Evolutionary conservation across 2,797 vertebrate species (phyloP).

Genomic region (Triplophysa yarkandensis): DNA sequence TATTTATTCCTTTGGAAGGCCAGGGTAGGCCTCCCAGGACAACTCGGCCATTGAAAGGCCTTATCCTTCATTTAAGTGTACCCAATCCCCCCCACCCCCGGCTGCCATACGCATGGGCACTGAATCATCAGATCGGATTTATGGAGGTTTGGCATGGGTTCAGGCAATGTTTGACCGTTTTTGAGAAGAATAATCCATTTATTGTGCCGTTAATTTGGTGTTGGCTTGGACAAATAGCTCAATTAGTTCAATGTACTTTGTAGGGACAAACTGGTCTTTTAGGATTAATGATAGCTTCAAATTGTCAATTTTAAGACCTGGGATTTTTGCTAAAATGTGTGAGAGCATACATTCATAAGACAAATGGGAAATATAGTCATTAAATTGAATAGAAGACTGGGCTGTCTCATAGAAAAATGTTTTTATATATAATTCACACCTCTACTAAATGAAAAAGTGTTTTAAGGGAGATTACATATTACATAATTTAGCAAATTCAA

Average conservation of each 20-base stretch:
- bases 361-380: not conserved
- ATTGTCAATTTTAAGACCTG: not conserved
- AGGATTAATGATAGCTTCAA: not conserved
- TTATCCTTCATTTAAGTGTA: constrained; percentile 34
- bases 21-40: constrained; percentile 57
- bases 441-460: not conserved
- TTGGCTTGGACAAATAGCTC: constrained; percentile 41
- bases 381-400: constrained; percentile 10
- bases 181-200: constrained; percentile 18
- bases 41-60: constrained; percentile 44
- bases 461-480: not conserved
- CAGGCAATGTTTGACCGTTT: constrained; percentile 11
- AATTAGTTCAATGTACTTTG: constrained; percentile 39
- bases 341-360: not conserved
- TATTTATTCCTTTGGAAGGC: constrained; percentile 71
- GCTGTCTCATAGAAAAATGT: not conserved
- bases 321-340: not conserved
- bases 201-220: constrained; percentile 31
- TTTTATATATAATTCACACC: not conserved
- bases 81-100: not conserved
- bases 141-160: constrained; percentile 20
- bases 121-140: constrained; percentile 14
- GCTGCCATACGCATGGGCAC: constrained; percentile 19
- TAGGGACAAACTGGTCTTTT: constrained; percentile 20
- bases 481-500: not conserved